Evolutionary conservation across 2,888 invertebrate genomes (phyloP), one percentile per base, ranked within the genome.

Genomic region (Tetheella fluctuosa): DNA sequence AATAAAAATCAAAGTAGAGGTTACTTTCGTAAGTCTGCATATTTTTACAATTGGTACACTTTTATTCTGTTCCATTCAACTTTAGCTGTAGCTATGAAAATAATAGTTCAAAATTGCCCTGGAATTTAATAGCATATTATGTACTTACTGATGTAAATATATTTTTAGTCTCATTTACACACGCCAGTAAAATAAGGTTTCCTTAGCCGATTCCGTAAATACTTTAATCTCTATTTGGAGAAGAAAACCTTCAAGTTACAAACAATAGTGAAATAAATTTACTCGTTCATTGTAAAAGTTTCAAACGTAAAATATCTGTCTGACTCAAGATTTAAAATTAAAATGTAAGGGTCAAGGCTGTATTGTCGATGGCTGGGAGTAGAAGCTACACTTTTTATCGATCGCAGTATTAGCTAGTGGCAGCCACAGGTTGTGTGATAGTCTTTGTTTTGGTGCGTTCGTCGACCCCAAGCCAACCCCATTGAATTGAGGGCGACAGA

Each of bases 381-480:
- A 61, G 57, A 58, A 39, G 52, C 59, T 58, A 55, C 39, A 58
- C 58, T 69, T 62, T 59, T 64, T 65, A 69, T 48, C 68, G 66
- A 59, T 60, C 64, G 63, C 62, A 63, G 60, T 60, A 48, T 48
- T 48, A 20, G 48, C 20, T 20, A 48, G 48, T 48, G 48, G 48
- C 59, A 68, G 70, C 84, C 82, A 84, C 88, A 89, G 89, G 89
- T 89, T 85, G 48, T 15, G 81, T 78, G 73, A 66, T 61, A 65
- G 69, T 67, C 80, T 85, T 89, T 91, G 90, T 91, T 90, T 85
- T 90, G 86, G 84, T 85, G 79, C 85, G 90, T 81, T 80, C 90
- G 74, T 83, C 78, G 86, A 91, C 89, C 90, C 69, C 77, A 58
- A 59, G 63, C 68, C 69, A 70, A 79, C 76, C 71, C 68, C 63